Percentiles rank a stretch among this genome's conserved stretches.
Conservation (phyloP, 2,797 vertebrate species). For the Acomys russatus region DNA sequence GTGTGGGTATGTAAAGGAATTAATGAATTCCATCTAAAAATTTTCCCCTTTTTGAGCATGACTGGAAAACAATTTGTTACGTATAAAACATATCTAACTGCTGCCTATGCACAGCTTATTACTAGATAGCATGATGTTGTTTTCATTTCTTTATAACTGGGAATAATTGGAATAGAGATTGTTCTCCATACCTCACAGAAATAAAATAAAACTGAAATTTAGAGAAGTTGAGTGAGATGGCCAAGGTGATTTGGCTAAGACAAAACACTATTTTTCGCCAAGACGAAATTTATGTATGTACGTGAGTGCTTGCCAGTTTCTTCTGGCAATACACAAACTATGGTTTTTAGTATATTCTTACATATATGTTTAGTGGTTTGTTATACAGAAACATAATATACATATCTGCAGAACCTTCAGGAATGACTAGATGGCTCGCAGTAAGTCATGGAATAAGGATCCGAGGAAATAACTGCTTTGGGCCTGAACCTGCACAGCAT, state of each 20-base stretch:
- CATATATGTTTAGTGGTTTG: background rate
- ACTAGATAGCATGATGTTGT: background rate
- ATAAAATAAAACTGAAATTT: background rate
- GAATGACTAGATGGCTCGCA: constrained; percentile 27
- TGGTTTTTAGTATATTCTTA: constrained; percentile 8
- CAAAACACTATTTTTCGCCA: constrained; percentile 25
- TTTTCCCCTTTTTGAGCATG: background rate
- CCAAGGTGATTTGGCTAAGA: constrained; percentile 3
- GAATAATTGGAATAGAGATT: background rate
- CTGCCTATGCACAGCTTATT: background rate
- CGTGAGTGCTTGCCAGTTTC: background rate
- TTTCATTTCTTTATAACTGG: background rate
- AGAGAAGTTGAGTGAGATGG: background rate
- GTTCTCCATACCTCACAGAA: background rate
- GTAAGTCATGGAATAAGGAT: background rate
- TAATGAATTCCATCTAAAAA: background rate
- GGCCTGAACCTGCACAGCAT: background rate
- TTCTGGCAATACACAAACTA: background rate
- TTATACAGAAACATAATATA: background rate
- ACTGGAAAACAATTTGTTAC: background rate
- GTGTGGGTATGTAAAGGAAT: background rate
- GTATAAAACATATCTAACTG: constrained; percentile 12
- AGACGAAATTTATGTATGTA: constrained; percentile 4
- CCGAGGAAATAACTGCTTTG: background rate
- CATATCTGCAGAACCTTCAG: background rate